Conservation (phyloP, 2,113 vertebrate species). For the Thunnus maccoyii region DNA sequence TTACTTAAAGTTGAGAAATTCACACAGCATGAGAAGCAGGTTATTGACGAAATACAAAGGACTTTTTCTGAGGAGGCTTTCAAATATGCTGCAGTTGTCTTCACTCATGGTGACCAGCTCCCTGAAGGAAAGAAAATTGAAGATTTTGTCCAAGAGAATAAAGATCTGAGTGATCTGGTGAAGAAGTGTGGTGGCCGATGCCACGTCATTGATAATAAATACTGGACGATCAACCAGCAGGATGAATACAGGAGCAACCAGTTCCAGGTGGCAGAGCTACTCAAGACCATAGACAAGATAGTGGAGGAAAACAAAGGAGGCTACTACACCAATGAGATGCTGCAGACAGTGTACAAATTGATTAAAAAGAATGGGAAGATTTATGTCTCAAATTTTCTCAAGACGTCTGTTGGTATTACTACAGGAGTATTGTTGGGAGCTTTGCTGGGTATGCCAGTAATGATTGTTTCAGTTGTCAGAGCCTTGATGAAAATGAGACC, state of each 20-base stretch:
- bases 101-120: conserved; percentile 11
- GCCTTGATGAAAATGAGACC: too few relatives aligned
- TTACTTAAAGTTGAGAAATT: conserved; percentile 9
- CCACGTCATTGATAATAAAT: background rate
- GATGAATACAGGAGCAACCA: background rate
- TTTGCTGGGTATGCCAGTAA: background rate
- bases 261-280: conserved; percentile 1
- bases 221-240: background rate
- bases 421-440: background rate
- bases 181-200: background rate
- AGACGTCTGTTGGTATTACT: too few relatives aligned
- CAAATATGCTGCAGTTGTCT: background rate
- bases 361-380: too few relatives aligned
- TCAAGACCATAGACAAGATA: conserved; percentile 1
- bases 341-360: too few relatives aligned
- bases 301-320: background rate
- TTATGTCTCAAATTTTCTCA: too few relatives aligned
- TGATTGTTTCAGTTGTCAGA: too few relatives aligned
- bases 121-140: background rate
- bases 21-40: background rate
- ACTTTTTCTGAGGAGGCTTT: conserved; percentile 3
- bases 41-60: background rate
- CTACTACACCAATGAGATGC: conserved; percentile 5
- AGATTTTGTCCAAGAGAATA: background rate
- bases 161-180: background rate